Percentiles rank a stretch among this genome's conserved stretches.
Evolutionary conservation across 2,888 invertebrate species (phyloP).

Genomic region (Idaea aversata): DNA sequence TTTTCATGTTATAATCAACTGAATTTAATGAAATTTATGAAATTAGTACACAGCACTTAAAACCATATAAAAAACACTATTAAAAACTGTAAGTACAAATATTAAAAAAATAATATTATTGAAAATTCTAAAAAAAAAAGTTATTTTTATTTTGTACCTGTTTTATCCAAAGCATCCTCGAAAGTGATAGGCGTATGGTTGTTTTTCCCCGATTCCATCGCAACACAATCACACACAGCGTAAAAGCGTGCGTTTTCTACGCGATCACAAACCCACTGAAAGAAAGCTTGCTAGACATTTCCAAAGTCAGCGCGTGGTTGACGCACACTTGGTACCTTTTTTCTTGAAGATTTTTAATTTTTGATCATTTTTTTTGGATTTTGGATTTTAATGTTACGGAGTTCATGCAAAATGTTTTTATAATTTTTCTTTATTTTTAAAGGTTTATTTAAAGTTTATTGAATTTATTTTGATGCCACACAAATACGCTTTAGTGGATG

Average conservation of each 20-base stretch:
- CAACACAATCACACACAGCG: not conserved
- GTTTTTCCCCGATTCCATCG: constrained; percentile 23
- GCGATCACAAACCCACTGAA: constrained; percentile 44
- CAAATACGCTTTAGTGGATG: no score
- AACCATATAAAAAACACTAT: no score
- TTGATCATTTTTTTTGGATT: no score
- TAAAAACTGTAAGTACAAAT: no score
- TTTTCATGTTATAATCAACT: not conserved
- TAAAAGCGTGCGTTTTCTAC: constrained; percentile 30
- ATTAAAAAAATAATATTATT: no score
- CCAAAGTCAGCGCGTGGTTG: constrained; percentile 48
- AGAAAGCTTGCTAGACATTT: constrained; percentile 49
- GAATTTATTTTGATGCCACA: no score
- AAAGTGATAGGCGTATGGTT: constrained; percentile 43
- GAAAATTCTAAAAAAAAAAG: no score
- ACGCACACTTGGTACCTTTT: constrained; percentile 33
- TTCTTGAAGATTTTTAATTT: not conserved
- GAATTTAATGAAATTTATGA: not conserved
- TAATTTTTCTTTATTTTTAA: no score
- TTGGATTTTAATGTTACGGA: no score
- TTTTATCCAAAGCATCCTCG: constrained; percentile 60
- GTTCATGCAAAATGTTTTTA: no score
- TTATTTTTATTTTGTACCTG: constrained; percentile 43
- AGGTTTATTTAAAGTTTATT: no score
- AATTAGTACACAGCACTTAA: no score